A percentile compares a stretch with the other conserved stretches of the same genome.
phyloP scores from a whole-genome alignment of 2,888 invertebrate species.

The Zygaena filipendulae region DNA sequence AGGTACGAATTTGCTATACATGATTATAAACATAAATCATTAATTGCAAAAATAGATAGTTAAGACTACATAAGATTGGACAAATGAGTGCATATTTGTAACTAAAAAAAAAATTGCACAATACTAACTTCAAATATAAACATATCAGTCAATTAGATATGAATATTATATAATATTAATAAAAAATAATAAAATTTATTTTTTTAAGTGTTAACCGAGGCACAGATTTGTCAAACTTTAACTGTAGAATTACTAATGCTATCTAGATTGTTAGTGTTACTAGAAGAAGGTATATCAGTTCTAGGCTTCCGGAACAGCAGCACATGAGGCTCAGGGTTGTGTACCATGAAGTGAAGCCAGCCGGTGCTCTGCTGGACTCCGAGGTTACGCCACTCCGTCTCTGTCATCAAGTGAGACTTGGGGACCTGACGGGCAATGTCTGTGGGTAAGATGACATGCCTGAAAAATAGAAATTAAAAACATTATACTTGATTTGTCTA shows the following conservation, averaged over 20 bases:
- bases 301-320: constrained; percentile 78
- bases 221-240: constrained; percentile 41
- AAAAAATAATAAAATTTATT: no score
- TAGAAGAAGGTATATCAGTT: constrained; percentile 31
- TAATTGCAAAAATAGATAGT: no score
- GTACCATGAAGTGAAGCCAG: constrained; percentile 88
- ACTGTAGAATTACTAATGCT: constrained; percentile 33
- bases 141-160: no score
- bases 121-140: no score
- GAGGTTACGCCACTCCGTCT: constrained; percentile 93
- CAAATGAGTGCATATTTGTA: no score
- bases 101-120: no score
- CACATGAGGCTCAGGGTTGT: constrained; percentile 91
- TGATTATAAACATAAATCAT: no score
- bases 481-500: no score
- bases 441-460: constrained; percentile 91
- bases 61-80: no score
- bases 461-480: constrained; percentile 32
- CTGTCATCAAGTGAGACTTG: constrained; percentile 91
- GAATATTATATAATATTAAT: no score
- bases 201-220: no score
- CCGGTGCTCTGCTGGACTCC: constrained; percentile 95
- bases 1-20: no score
- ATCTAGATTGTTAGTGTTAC: constrained; percentile 43
- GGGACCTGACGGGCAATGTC: constrained; percentile 89